Evolutionary conservation across 30 jellyfish, hydroid and myxozoan genomes (phyloP).

Genomic region (Pseudorhiza aurosa): DNA sequence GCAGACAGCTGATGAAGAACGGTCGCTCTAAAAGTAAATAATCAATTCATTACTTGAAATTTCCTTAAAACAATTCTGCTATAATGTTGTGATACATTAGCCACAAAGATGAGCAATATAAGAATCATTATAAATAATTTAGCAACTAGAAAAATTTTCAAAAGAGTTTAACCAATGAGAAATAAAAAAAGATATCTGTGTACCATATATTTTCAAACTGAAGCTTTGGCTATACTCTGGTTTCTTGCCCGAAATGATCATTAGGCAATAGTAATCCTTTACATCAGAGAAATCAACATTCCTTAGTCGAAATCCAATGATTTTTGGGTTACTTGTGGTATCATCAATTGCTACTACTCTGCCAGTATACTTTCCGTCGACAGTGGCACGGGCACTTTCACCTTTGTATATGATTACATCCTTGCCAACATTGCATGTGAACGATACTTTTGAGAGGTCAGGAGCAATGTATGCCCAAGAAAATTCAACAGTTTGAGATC

Average conservation of each 20-base stretch:
- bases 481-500: background rate
- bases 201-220: background rate
- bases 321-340: background rate
- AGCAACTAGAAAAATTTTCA: too few relatives aligned
- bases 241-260: background rate
- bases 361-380: background rate
- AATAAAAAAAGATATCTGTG: background rate
- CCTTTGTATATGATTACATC: background rate
- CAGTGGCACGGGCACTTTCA: background rate
- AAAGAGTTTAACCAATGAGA: background rate
- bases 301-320: background rate
- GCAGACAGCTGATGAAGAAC: background rate
- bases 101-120: too few relatives aligned
- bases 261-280: background rate
- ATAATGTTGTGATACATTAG: too few relatives aligned
- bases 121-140: too few relatives aligned
- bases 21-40: constrained; percentile 4
- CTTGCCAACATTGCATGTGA: background rate
- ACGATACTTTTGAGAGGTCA: background rate
- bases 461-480: background rate
- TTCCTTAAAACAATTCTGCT: too few relatives aligned
- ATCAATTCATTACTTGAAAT: too few relatives aligned
- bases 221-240: background rate
- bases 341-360: constrained; percentile 7
- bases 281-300: constrained; percentile 7